These are phyloP conservation scores for Temnothorax unifasciatus DNA, from an alignment of 2,888 invertebrate species.

Conservation along the genomic window DNA sequence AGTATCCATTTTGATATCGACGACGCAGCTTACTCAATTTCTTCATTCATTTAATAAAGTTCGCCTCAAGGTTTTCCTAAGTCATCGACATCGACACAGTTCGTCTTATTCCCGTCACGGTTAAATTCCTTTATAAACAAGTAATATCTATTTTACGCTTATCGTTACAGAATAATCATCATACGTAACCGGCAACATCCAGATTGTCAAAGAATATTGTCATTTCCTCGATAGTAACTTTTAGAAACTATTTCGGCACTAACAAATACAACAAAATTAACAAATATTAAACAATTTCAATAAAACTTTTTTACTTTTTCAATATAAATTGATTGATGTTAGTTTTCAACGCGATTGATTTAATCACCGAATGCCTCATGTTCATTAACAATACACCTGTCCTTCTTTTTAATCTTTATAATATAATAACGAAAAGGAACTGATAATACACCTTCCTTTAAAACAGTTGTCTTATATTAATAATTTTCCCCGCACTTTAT, in stretches of 20 bases:
- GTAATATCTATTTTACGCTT: slow-evolving; percentile 32
- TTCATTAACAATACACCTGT: not conserved
- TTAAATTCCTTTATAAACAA: slow-evolving; percentile 21
- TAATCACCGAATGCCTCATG: not conserved
- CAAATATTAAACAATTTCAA: not conserved
- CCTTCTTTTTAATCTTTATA: not conserved
- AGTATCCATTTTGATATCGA: slow-evolving; percentile 34
- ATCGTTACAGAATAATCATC: not conserved
- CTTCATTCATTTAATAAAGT: slow-evolving; percentile 23
- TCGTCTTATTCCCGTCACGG: not conserved
- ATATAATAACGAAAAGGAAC: not conserved
- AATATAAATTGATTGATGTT: not conserved
- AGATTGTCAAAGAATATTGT: not conserved
- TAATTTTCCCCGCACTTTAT: slow-evolving; percentile 6
- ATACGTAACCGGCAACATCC: slow-evolving; percentile 11
- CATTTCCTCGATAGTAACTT: not conserved
- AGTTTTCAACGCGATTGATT: not conserved
- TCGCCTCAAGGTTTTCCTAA: not conserved
- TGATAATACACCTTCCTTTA: slow-evolving; percentile 1
- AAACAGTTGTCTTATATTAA: slow-evolving; percentile 21
- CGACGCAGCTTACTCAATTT: not conserved
- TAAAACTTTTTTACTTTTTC: not conserved
- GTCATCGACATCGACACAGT: not conserved
- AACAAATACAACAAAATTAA: slow-evolving; percentile 26
- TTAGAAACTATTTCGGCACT: not conserved